These are phyloP conservation scores for Andinoacara biseriatus DNA, from an alignment of 2,113 vertebrate species.

Conservation along the genomic window DNA sequence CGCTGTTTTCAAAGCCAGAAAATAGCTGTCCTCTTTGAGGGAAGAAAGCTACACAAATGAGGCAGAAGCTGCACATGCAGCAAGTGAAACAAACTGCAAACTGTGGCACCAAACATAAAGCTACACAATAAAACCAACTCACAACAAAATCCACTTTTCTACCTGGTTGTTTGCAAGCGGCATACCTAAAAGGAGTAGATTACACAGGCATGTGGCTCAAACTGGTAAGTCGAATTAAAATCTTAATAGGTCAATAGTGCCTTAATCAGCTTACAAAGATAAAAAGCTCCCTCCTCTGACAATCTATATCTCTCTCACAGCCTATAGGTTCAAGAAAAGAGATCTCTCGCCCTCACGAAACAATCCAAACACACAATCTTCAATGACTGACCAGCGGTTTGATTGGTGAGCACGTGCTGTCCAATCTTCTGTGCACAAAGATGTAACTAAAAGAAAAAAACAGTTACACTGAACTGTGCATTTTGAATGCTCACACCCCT, in stretches of 20 bases:
- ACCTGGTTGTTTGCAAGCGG: not conserved
- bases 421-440: not conserved
- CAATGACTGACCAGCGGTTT: not conserved
- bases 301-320: not conserved
- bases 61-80: constrained; percentile 7
- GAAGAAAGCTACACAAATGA: not conserved
- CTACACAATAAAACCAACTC: not conserved
- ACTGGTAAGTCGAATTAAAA: not conserved
- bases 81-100: constrained; percentile 12
- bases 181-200: not conserved
- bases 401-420: not conserved
- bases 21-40: not conserved
- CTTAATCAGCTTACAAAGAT: constrained; percentile 2
- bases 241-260: not conserved
- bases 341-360: not conserved
- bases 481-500: not conserved
- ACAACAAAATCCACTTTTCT: not conserved
- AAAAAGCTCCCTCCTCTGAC: not conserved
- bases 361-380: not conserved
- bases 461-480: not conserved
- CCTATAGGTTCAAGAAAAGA: not conserved
- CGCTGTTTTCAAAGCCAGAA: constrained; percentile 3
- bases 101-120: not conserved
- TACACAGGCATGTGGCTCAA: not conserved
- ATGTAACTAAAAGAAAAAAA: not conserved